phyloP scores from a whole-genome alignment of 2,888 invertebrate genomes.

The Tanytarsus gracilentus region DNA sequence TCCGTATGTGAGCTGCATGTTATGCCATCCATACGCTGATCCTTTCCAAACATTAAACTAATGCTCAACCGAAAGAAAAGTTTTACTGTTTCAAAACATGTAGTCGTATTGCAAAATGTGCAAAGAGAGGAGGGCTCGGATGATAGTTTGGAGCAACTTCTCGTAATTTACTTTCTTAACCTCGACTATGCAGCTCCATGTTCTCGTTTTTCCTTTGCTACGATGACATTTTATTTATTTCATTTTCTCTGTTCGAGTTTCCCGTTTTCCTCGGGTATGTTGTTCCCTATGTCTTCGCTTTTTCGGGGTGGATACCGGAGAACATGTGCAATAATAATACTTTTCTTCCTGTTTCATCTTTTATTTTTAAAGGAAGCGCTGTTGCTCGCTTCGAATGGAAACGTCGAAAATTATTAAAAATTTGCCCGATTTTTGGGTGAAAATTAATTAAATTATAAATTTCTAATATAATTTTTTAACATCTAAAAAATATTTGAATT shows the following conservation, averaged over 20 bases:
- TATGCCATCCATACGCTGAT: neutral
- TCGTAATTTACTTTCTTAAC: slow-evolving; percentile 7
- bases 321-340: slow-evolving; percentile 26
- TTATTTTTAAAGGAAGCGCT: neutral
- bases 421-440: neutral
- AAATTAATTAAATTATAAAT: too few species aligned
- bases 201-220: neutral
- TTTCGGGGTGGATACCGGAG: neutral
- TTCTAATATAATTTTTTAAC: too few species aligned
- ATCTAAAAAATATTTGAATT: too few species aligned
- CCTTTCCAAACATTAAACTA: neutral
- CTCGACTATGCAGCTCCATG: neutral
- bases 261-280: neutral
- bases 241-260: neutral
- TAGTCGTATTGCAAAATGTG: too few species aligned
- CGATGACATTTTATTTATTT: slow-evolving; percentile 18
- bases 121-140: too few species aligned
- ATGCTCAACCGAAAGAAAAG: slow-evolving; percentile 2
- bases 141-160: too few species aligned
- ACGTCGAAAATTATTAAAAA: neutral
- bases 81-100: neutral
- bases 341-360: slow-evolving; percentile 5
- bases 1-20: slow-evolving; percentile 3
- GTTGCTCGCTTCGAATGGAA: slow-evolving; percentile 20
- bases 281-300: neutral